Evolutionary conservation across 2,888 invertebrate genomes (phyloP), one percentile per base, ranked within the genome.

Genomic region (Tachina fera): DNA sequence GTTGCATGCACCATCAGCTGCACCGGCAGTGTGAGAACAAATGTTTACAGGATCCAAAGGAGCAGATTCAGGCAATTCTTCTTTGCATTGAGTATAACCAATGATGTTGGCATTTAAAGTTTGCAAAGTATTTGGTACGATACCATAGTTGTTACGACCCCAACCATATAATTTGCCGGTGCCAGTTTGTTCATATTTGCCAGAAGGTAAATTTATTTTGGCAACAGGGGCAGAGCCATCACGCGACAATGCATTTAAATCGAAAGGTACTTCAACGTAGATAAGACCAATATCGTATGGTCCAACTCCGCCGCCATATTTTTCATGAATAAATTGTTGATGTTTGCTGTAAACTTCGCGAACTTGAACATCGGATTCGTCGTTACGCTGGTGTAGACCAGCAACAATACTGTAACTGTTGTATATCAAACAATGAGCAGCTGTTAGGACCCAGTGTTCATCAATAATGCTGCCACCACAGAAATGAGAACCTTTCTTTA

Each of bases 271-370:
- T 0, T 81, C 81, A 51, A 91, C 58, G 60, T 88, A 88, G 68
- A 95, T 88, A 14, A 95, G 88, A 31, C 94, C 95, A 68, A 95
- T 93, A 88, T 95, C 95, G 86, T 94, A 92, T 84, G 93, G 93
- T 3, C 92, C 93, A 53, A 93, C 92, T 3, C 91, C 91, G 31
- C 93, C 93, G 61, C 43, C 49, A 83, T 91, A 92, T 0, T 86
- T 58, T 53, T 90, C 90, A 79, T 94, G 93, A 1, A 91, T 84
- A 3, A 91, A 79, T 31, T 89, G 85, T 1, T 87, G 84, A 0
- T 56, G 53, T 9, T 65, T 88, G 76, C 83, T 86, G 1, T 74
- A 49, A 1, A 91, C 91, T 0, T 77, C 2, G 3, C 90, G 89
- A 11, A 88, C 60, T 87, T 92, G 92, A 0, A 88, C 88, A 8